These are phyloP conservation scores for Vanessa tameamea DNA, from an alignment of 1,140 invertebrate species.

Conservation along the genomic window DNA sequence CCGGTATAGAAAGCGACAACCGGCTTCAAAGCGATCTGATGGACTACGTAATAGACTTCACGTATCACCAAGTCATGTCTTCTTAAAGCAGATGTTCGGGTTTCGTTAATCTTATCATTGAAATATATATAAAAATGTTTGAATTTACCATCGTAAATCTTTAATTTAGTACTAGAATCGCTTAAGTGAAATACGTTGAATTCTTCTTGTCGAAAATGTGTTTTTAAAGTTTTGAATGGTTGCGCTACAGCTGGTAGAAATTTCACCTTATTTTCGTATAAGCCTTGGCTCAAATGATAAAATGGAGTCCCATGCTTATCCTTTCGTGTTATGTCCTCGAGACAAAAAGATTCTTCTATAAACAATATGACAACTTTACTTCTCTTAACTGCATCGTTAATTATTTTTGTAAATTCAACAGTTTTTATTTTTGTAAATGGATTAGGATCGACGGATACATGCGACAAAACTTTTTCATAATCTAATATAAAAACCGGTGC, in stretches of 20 bases:
- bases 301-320: slow-evolving; percentile 55
- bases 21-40: slow-evolving; percentile 41
- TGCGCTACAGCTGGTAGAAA: slow-evolving; percentile 54
- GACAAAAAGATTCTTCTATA: slow-evolving; percentile 55
- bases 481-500: slow-evolving; percentile 56
- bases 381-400: slow-evolving; percentile 48
- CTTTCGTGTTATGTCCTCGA: slow-evolving; percentile 56
- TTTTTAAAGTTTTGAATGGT: slow-evolving; percentile 50
- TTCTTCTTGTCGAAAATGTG: slow-evolving; percentile 42
- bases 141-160: slow-evolving; percentile 46
- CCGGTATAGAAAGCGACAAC: slow-evolving; percentile 63
- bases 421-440: slow-evolving; percentile 50
- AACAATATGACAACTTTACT: slow-evolving; percentile 55
- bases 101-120: slow-evolving; percentile 48
- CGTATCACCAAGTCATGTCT: slow-evolving; percentile 59
- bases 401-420: slow-evolving; percentile 46
- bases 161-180: slow-evolving; percentile 43
- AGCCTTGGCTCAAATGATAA: slow-evolving; percentile 41
- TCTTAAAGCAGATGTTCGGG: slow-evolving; percentile 40
- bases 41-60: slow-evolving; percentile 47
- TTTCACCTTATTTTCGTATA: slow-evolving; percentile 46
- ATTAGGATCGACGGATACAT: slow-evolving; percentile 43
- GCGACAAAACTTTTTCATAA: slow-evolving; percentile 41
- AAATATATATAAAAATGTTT: slow-evolving; percentile 63
- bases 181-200: slow-evolving; percentile 50